Evolutionary conservation across 2,113 vertebrate species (phyloP).

Genomic region (Eulemur macaco): DNA sequence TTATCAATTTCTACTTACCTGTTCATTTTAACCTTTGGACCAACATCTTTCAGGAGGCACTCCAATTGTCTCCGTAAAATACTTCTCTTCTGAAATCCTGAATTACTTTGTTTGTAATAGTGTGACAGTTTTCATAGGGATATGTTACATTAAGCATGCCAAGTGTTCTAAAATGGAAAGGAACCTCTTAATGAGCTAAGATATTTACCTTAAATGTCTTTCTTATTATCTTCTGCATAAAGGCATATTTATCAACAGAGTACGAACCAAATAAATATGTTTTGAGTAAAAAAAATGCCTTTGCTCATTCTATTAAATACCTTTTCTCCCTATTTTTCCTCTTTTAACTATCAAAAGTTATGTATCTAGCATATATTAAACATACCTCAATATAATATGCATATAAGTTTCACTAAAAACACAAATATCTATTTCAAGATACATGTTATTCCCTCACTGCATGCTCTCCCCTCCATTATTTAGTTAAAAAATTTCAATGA

Average conservation of each 20-base stretch:
- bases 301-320: background rate
- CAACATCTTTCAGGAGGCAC: background rate
- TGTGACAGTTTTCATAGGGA: background rate
- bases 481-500: background rate
- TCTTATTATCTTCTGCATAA: background rate
- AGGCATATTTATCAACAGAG: background rate
- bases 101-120: background rate
- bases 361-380: background rate
- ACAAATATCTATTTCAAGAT: background rate
- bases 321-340: background rate
- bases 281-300: background rate
- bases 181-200: background rate
- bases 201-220: background rate
- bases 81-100: background rate
- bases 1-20: background rate
- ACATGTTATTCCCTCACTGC: background rate
- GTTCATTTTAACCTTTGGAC: background rate
- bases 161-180: background rate
- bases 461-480: background rate
- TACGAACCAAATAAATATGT: background rate
- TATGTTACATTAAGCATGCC: background rate
- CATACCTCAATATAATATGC: background rate
- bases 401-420: background rate
- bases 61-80: background rate
- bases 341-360: background rate